Evolutionary conservation across 2,797 vertebrate species (phyloP), one percentile per base, ranked within the genome.

Genomic region (Anabas testudineus): DNA sequence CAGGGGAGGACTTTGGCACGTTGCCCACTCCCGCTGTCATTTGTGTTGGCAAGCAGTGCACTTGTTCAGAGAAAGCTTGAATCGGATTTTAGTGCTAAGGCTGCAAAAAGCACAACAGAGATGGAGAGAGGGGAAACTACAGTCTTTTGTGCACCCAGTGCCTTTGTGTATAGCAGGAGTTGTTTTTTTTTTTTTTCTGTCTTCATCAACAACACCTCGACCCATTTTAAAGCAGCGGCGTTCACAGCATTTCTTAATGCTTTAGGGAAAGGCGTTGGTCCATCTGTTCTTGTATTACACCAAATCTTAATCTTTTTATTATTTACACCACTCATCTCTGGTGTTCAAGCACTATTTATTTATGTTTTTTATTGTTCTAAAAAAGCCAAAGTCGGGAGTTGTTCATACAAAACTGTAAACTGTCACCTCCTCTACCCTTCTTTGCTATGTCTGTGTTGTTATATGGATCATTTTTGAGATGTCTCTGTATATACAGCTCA

Each of bases 21-120:
- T 4, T 18, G 86, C 91, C 93, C 87, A 91, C 81, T 90, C 91
- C 82, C 52, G 59, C 91, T 92, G 90, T 92, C 91, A 93, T 92
- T 90, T 91, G 90, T 89, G 87, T 93, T 93, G 93, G 92, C 91
- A 89, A 88, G 86, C 78, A 13, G 75, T 34, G 41, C 72, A 81
- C 85, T 89, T 87, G 89, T 90, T 93, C 90, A 86, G 88, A 87
- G 87, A 92, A 90, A 91, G 91, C 90, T 92, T 90, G 91, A 92
- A 93, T 93, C 91, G 90, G 86, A 90, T 87, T 90, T 93, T 92
- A 93, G 90, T 93, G 92, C 93, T 90, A 91, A 90, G 84, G 87
- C 84, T 90, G 93, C 91, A 93, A 88, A 91, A 94, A 89, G 88
- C 81, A 85, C 82, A 82, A 85, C 81, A 59, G 86, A 87, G 81